Conservation (phyloP, 2,888 invertebrate species). For the Agrilus cyanescens region DNA sequence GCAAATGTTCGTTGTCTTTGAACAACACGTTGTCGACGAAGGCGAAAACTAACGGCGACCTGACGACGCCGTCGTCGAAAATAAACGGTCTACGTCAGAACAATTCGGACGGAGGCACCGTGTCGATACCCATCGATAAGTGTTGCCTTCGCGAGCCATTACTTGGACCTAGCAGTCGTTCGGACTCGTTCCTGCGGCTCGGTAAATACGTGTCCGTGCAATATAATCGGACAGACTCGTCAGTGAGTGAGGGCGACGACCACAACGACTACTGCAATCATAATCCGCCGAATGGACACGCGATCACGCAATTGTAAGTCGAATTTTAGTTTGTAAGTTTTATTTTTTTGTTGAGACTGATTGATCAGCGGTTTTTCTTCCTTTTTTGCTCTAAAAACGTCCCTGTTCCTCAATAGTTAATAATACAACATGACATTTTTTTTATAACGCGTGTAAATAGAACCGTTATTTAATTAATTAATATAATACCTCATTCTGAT, state of each 20-base stretch:
- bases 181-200: constrained; percentile 19
- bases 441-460: too few species aligned
- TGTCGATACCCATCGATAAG: constrained; percentile 27
- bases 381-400: too few species aligned
- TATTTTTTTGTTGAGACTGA: not conserved
- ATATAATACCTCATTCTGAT: too few species aligned
- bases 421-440: too few species aligned
- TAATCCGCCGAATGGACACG: constrained; percentile 17
- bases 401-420: too few species aligned
- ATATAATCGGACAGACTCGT: constrained; percentile 14
- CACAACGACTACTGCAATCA: constrained; percentile 17
- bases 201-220: constrained; percentile 24
- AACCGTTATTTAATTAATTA: too few species aligned
- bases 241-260: constrained; percentile 6
- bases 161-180: constrained; percentile 23
- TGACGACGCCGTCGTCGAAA: constrained; percentile 12
- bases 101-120: constrained; percentile 16
- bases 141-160: constrained; percentile 31
- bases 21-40: constrained; percentile 12
- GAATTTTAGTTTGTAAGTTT: not conserved
- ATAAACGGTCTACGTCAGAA: constrained; percentile 11
- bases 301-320: constrained; percentile 18
- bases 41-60: constrained; percentile 9
- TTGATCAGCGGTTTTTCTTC: too few species aligned
- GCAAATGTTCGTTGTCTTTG: constrained; percentile 33